phyloP scores from a whole-genome alignment of 53 echinoderm and acorn worm species.

The Crossaster papposus region DNA sequence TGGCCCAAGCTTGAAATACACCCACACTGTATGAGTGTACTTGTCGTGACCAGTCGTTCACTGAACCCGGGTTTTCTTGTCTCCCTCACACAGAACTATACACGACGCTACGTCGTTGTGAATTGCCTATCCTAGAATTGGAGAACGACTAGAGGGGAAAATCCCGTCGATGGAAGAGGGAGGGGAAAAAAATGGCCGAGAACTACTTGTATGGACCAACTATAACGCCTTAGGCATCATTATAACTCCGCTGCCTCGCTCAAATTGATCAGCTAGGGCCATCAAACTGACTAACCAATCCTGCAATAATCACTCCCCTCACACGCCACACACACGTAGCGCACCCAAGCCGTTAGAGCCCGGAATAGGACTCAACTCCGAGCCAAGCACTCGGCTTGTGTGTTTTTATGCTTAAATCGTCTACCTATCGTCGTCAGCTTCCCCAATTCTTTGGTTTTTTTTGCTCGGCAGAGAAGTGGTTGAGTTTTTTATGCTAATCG shows the following conservation, averaged over 20 bases:
- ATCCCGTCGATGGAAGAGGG: not conserved
- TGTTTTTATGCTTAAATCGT: constrained; percentile 46
- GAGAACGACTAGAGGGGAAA: not conserved
- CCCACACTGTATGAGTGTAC: constrained; percentile 6
- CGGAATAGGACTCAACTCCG: not conserved
- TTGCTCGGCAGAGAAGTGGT: constrained; percentile 23
- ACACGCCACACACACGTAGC: not conserved
- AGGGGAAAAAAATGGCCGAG: constrained; percentile 2
- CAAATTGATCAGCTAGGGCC: constrained; percentile 51
- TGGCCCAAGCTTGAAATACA: constrained; percentile 30
- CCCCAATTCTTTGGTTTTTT: not conserved
- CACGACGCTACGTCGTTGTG: not conserved
- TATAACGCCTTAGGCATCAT: constrained; percentile 41
- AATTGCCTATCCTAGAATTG: not conserved
- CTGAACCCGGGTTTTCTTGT: constrained; percentile 31
- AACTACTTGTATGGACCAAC: constrained; percentile 45
- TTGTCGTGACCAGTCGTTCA: constrained; percentile 53
- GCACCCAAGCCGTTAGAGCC: not conserved
- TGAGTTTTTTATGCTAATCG: constrained; percentile 59
- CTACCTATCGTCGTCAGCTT: not conserved
- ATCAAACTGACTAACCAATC: constrained; percentile 39
- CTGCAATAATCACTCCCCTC: constrained; percentile 30
- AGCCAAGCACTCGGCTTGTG: not conserved
- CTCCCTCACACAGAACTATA: not conserved
- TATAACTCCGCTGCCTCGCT: constrained; percentile 38